Evolutionary conservation across 2,797 vertebrate genomes (phyloP).

Genomic region (Sciurus vulgaris): DNA sequence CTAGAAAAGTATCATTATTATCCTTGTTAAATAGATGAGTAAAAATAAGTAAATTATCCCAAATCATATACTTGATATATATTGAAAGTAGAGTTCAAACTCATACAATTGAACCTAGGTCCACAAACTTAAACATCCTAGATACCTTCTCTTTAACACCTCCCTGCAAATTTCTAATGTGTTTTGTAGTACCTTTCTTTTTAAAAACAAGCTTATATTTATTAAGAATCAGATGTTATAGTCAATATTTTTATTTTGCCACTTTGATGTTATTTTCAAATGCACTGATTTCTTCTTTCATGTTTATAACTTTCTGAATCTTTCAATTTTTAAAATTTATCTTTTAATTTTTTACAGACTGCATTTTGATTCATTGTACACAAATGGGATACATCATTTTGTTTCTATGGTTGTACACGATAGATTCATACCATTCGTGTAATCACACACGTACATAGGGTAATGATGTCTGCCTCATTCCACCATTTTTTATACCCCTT

Average conservation of each 20-base stretch:
- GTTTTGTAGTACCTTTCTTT: not conserved
- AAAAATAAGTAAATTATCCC: not conserved
- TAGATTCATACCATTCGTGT: too few species aligned
- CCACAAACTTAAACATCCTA: not conserved
- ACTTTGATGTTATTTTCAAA: constrained; percentile 17
- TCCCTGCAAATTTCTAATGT: not conserved
- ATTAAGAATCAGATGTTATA: not conserved
- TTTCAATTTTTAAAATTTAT: not conserved
- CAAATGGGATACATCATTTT: too few species aligned
- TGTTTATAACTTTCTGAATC: not conserved
- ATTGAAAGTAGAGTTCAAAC: not conserved
- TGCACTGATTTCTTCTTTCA: not conserved
- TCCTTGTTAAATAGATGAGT: not conserved
- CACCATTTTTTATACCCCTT: too few species aligned
- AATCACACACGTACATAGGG: too few species aligned
- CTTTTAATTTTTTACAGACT: too few species aligned
- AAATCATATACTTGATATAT: not conserved
- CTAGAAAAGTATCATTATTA: not conserved
- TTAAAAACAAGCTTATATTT: too few species aligned
- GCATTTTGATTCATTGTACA: too few species aligned
- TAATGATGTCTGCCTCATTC: too few species aligned
- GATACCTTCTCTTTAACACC: not conserved
- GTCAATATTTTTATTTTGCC: not conserved
- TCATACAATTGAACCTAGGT: not conserved
- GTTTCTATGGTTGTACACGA: too few species aligned